Evolutionary conservation across 2,797 vertebrate genomes (phyloP).

Genomic region (Nyctibius grandis): DNA sequence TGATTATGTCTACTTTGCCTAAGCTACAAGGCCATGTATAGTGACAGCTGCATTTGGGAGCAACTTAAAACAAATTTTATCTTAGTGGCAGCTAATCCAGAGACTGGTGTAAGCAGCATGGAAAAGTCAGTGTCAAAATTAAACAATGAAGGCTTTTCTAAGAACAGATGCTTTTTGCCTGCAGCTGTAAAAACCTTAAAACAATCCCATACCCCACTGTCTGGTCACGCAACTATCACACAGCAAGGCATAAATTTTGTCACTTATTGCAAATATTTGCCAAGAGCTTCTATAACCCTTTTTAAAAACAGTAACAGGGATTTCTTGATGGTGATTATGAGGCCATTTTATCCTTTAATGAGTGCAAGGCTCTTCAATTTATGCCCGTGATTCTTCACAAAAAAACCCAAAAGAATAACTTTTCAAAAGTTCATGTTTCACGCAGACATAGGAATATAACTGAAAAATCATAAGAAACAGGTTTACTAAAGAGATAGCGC

Average conservation of each 20-base stretch:
- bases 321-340: constrained; percentile 59
- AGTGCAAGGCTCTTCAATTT: constrained; percentile 57
- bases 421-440: constrained; percentile 4
- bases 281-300: constrained; percentile 80
- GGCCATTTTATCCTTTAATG: constrained; percentile 50
- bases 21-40: constrained; percentile 69
- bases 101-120: constrained; percentile 78
- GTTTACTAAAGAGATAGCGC: not conserved
- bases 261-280: constrained; percentile 91
- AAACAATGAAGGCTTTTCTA: constrained; percentile 96
- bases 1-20: constrained; percentile 72
- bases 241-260: constrained; percentile 83
- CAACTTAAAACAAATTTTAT: constrained; percentile 82
- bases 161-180: constrained; percentile 96
- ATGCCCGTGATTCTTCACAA: not conserved
- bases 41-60: constrained; percentile 79
- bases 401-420: constrained; percentile 42
- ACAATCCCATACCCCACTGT: constrained; percentile 94
- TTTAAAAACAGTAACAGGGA: constrained; percentile 70
- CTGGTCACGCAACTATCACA: constrained; percentile 95
- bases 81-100: constrained; percentile 81
- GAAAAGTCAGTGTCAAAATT: constrained; percentile 85
- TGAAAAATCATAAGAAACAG: not conserved
- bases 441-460: not conserved
- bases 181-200: constrained; percentile 94